Conservation (phyloP, 2,113 vertebrate species). For the Hemicordylus capensis region DNA sequence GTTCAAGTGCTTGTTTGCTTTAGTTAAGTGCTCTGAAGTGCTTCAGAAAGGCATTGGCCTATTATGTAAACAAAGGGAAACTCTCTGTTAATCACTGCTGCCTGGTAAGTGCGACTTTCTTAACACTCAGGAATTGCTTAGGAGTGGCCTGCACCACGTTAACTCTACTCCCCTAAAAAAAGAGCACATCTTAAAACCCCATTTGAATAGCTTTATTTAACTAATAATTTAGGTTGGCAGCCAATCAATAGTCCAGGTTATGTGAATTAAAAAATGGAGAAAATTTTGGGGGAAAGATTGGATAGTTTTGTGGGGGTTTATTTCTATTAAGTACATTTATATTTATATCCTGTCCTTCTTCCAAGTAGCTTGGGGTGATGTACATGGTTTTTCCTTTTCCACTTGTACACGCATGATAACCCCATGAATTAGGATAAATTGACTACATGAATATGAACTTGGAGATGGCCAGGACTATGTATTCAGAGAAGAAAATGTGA, state of each 20-base stretch:
- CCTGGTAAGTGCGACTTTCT: conserved; percentile 41
- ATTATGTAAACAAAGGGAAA: conserved; percentile 77
- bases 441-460: background rate
- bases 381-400: too few relatives aligned
- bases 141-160: conserved; percentile 19
- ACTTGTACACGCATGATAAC: background rate
- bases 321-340: background rate
- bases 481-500: background rate
- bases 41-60: conserved; percentile 61
- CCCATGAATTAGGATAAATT: too few relatives aligned
- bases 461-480: background rate
- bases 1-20: conserved; percentile 79
- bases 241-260: conserved; percentile 34
- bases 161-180: conserved; percentile 8
- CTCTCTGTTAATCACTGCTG: conserved; percentile 55
- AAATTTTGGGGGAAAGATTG: background rate
- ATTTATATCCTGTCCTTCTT: too few relatives aligned
- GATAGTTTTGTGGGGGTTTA: conserved; percentile 23
- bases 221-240: background rate
- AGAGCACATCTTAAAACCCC: background rate
- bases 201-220: background rate
- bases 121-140: conserved; percentile 51
- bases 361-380: too few relatives aligned
- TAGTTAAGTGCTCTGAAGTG: conserved; percentile 77
- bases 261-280: conserved; percentile 28